Evolutionary conservation across 2,888 invertebrate species (phyloP).

Genomic region (Dasypogon diadema): DNA sequence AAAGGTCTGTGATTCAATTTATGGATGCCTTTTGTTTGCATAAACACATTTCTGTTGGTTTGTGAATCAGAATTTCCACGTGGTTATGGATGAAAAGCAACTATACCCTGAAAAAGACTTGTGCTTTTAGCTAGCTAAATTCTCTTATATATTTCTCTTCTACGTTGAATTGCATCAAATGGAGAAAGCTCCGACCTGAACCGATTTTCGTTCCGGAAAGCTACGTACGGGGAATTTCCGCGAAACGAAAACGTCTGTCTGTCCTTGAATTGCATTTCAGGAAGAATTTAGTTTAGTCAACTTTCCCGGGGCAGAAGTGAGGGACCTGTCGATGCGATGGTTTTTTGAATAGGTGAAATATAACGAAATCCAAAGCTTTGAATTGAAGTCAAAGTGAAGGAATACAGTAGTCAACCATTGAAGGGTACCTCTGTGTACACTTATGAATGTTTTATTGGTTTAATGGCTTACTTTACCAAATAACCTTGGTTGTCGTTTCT

Average conservation of each 20-base stretch:
- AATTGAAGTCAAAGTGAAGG: neutral
- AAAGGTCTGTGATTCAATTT: too few species aligned
- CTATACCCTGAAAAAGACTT: too few species aligned
- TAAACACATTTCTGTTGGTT: too few species aligned
- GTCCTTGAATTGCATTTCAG: slow-evolving; percentile 24
- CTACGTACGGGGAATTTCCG: neutral
- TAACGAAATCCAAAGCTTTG: too few species aligned
- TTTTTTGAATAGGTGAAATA: neutral
- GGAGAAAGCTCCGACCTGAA: slow-evolving; percentile 3
- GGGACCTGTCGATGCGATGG: neutral
- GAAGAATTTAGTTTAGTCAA: slow-evolving; percentile 28
- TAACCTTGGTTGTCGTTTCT: too few species aligned
- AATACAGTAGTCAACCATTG: neutral
- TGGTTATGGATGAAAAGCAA: too few species aligned
- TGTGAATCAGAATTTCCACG: too few species aligned
- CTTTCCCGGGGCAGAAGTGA: neutral
- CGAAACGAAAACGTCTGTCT: neutral
- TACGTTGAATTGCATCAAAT: neutral
- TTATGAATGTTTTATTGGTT: neutral
- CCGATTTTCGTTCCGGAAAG: neutral
- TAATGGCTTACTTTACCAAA: too few species aligned
- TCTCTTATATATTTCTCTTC: too few species aligned
- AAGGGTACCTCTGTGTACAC: neutral
- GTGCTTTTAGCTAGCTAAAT: too few species aligned
- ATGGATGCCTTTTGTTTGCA: too few species aligned